These are phyloP conservation scores for Euzetes globulus DNA, from an alignment of 2,888 invertebrate species.

Conservation along the genomic window DNA sequence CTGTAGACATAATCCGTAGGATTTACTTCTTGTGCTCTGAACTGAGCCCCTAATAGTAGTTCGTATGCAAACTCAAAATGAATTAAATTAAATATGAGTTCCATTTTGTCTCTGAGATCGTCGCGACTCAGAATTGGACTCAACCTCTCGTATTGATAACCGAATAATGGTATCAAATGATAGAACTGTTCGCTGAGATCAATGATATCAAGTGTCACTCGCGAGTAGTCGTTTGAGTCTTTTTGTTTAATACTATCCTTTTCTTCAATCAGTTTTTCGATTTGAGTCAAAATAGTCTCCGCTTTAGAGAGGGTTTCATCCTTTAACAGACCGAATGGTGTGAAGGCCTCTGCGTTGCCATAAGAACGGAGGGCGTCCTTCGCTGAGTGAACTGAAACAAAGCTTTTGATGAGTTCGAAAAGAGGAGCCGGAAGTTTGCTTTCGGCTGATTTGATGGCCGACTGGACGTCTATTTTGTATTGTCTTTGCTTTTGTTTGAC, in stretches of 20 bases:
- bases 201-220: conserved; percentile 44
- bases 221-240: background rate
- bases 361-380: background rate
- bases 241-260: background rate
- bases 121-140: conserved; percentile 46
- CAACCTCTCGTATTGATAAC: conserved; percentile 49
- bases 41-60: conserved; percentile 31
- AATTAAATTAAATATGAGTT: conserved; percentile 46
- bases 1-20: conserved; percentile 51
- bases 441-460: conserved; percentile 43
- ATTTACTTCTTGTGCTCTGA: conserved; percentile 44
- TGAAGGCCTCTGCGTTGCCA: background rate
- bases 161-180: conserved; percentile 50
- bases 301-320: background rate
- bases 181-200: conserved; percentile 51
- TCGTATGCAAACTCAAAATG: conserved; percentile 49
- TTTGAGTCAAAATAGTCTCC: background rate
- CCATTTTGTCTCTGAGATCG: conserved; percentile 45
- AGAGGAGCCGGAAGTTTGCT: conserved; percentile 45
- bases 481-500: conserved; percentile 43
- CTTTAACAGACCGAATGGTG: background rate
- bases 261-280: conserved; percentile 3
- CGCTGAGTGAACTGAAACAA: conserved; percentile 42
- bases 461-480: conserved; percentile 46
- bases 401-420: conserved; percentile 47